These are phyloP conservation scores for Hiodon alosoides DNA, from an alignment of 2,113 vertebrate species.

Conservation along the genomic window DNA sequence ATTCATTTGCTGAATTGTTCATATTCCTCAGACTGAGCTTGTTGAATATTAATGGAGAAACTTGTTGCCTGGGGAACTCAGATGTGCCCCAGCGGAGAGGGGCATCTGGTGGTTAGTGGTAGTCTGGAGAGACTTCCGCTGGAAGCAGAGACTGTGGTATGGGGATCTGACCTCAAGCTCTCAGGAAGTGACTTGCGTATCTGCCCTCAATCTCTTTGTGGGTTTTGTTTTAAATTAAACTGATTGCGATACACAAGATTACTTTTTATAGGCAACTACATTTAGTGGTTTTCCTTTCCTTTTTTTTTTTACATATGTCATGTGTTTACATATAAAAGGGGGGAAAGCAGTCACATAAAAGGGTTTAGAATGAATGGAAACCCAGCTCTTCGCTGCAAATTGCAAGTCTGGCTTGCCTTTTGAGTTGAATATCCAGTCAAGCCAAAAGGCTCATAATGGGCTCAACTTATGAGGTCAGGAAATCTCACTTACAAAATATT, in stretches of 20 bases:
- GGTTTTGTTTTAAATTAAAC: neutral
- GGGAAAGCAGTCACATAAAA: neutral
- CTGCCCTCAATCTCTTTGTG: constrained; percentile 34
- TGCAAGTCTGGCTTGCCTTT: no score
- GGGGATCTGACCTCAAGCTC: constrained; percentile 42
- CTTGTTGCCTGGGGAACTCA: constrained; percentile 31
- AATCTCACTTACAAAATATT: no score
- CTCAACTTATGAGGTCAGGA: no score
- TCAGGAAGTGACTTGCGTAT: constrained; percentile 48
- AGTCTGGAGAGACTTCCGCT: constrained; percentile 50
- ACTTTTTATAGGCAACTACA: no score
- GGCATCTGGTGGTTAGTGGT: constrained; percentile 38
- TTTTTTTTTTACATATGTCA: no score
- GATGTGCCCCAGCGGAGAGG: constrained; percentile 37
- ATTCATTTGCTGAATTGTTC: neutral
- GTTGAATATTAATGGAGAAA: constrained; percentile 8
- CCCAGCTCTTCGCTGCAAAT: neutral
- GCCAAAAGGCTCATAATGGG: no score
- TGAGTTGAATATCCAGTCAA: neutral
- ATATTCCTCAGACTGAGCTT: constrained; percentile 5
- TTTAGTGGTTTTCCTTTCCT: no score
- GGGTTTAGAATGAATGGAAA: neutral
- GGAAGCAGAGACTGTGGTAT: constrained; percentile 32
- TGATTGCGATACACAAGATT: no score
- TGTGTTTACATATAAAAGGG: no score